Evolutionary conservation across 1,140 invertebrate genomes (phyloP), one percentile per base, ranked within the genome.

Genomic region (Solen grandis): DNA sequence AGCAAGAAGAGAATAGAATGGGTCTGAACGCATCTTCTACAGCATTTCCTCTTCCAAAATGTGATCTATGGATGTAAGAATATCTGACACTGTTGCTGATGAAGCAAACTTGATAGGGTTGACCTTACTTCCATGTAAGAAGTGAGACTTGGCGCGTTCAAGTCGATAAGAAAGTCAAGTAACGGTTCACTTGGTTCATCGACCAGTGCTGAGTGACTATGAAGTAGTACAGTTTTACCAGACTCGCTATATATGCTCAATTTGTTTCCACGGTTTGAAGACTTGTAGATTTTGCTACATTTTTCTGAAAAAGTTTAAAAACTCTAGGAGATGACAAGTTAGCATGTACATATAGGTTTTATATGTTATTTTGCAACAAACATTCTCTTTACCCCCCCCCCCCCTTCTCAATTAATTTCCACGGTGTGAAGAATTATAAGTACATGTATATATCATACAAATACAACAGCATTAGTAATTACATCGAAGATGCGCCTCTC

Each of bases 181-280:
- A 70, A 19, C 57, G 68, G 41, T n/a, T n/a, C n/a, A n/a, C n/a
- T 33, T 29, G 54, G 29, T 70, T 46, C 27, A 70, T 19, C n/a
- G n/a, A n/a, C n/a, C 68, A 70, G 16, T 33, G 68, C 41, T 70
- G n/a, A 8, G n/a, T 52, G 22, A 54, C 22, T 31, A 70, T 52
- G 36, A 70, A 70, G 36, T 70, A 70, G 25, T 29, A 52, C 10
- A 31, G 13, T 54, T 54, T 54, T 2, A 54, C 19, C 2, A 70
- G 35, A 52, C 50, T 16, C 27, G 54, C 25, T 1, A 70, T 54
- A 29, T 70, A 70, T 25, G 10, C 19, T 54, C 68, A 27, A 31
- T 70, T 70, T 70, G 25, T 70, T 29, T 50, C 50, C 16, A 52
- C 13, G 5, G n/a, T n/a, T n/a, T n/a, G n/a, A n/a, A n/a, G n/a